phyloP scores from a whole-genome alignment of 2,888 invertebrate species.

The Callyntrura guangdongensis region DNA sequence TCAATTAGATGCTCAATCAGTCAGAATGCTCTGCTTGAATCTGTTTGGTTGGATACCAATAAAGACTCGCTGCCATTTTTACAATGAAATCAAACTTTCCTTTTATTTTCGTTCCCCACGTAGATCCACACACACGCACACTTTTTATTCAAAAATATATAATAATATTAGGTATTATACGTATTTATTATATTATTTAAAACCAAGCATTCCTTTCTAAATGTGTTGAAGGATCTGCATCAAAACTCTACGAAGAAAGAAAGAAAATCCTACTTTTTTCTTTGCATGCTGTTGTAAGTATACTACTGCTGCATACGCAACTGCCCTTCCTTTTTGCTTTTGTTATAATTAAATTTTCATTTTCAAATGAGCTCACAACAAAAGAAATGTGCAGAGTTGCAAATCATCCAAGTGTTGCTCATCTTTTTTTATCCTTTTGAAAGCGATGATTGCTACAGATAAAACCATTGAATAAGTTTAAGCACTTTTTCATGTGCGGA shows the following conservation, averaged over 20 bases:
- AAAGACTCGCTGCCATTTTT: not conserved
- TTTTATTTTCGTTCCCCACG: not conserved
- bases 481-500: not conserved
- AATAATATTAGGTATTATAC: too few species aligned
- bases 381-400: conserved; percentile 32
- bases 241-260: not conserved
- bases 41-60: not conserved
- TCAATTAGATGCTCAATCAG: too few species aligned
- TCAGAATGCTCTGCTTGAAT: too few species aligned
- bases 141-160: too few species aligned
- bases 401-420: not conserved
- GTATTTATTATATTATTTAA: too few species aligned
- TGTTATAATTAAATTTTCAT: conserved; percentile 43
- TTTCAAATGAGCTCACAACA: conserved; percentile 14
- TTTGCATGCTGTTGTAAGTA: too few species aligned
- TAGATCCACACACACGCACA: too few species aligned
- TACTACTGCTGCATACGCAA: not conserved
- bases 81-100: conserved; percentile 3
- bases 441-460: conserved; percentile 22
- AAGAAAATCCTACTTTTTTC: conserved; percentile 12
- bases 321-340: conserved; percentile 1
- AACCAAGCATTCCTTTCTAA: not conserved
- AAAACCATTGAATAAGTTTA: not conserved
- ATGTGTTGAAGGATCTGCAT: not conserved
- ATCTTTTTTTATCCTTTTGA: conserved; percentile 1